Evolutionary conservation across 2,113 vertebrate species (phyloP).

Genomic region (Dasyornis broadbenti): DNA sequence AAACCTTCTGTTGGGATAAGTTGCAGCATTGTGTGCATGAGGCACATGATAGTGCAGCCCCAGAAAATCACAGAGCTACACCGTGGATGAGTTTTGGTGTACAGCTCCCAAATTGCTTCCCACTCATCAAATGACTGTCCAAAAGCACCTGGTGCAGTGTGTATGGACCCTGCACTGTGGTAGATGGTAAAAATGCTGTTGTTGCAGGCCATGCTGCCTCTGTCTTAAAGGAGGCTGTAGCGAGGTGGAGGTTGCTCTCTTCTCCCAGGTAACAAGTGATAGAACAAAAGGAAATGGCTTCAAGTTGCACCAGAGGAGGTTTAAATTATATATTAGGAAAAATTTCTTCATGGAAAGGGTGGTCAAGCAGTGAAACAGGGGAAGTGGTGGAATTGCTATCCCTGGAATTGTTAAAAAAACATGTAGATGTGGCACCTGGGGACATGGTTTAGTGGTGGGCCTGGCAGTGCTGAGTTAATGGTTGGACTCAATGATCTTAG

Average conservation of each 20-base stretch:
- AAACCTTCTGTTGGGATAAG: not conserved
- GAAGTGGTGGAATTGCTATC: not conserved
- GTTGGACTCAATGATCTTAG: not conserved
- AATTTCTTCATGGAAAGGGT: not conserved
- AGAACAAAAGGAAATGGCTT: not conserved
- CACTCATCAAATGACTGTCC: not conserved
- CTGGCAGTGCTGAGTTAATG: not conserved
- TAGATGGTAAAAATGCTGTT: not conserved
- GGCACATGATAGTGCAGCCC: not conserved
- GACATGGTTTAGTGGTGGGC: not conserved
- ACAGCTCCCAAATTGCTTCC: not conserved
- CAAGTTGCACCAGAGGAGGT: not conserved
- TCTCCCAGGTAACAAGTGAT: not conserved
- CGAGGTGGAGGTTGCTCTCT: fast-evolving
- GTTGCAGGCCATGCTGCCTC: not conserved
- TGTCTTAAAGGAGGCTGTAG: not conserved
- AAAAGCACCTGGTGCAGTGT: not conserved
- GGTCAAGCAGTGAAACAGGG: not conserved
- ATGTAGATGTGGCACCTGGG: not conserved
- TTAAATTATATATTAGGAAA: not conserved
- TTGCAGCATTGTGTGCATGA: not conserved
- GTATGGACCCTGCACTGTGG: not conserved
- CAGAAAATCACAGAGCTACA: not conserved
- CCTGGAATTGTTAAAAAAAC: not conserved
- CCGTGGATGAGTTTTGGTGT: not conserved